A percentile compares a stretch with the other conserved stretches of the same genome.
phyloP scores from a whole-genome alignment of 1,140 invertebrate species.

The Melitaea cinxia region DNA sequence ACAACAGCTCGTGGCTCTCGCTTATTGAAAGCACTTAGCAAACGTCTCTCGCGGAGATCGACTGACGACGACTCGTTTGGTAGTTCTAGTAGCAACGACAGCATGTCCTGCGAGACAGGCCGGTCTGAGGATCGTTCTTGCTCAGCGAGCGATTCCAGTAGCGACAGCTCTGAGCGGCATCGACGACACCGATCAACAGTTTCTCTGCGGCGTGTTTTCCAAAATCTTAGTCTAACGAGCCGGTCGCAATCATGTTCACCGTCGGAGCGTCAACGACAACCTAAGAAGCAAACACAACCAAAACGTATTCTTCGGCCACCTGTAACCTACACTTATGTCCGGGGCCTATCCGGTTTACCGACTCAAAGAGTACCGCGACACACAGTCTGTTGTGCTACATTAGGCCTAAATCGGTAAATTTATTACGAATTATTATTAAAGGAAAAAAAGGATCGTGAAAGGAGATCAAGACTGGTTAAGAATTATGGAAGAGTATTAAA shows the following conservation, averaged over 20 bases:
- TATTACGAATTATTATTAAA: slow-evolving; percentile 25
- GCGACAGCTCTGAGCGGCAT: slow-evolving; percentile 80
- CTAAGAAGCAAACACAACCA: slow-evolving; percentile 84
- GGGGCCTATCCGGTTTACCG: slow-evolving; percentile 89
- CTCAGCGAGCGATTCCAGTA: slow-evolving; percentile 84
- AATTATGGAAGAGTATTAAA: slow-evolving; percentile 61
- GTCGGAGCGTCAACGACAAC: slow-evolving; percentile 72
- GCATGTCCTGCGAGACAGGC: slow-evolving; percentile 69
- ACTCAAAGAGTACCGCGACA: slow-evolving; percentile 88
- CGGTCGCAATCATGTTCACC: slow-evolving; percentile 84
- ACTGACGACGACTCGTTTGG: slow-evolving; percentile 82
- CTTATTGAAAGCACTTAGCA: slow-evolving; percentile 84
- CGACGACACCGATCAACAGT: slow-evolving; percentile 85
- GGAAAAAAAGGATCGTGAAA: slow-evolving; percentile 40
- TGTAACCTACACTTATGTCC: slow-evolving; percentile 89
- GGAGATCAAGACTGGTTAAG: slow-evolving; percentile 75
- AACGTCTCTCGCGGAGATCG: slow-evolving; percentile 80
- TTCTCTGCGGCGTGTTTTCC: slow-evolving; percentile 87
- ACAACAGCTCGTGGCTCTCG: slow-evolving; percentile 81
- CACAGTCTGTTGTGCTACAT: slow-evolving; percentile 56
- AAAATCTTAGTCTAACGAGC: slow-evolving; percentile 84
- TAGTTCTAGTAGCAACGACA: slow-evolving; percentile 83
- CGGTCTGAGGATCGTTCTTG: slow-evolving; percentile 71
- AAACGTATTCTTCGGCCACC: slow-evolving; percentile 88
- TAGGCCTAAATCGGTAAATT: slow-evolving; percentile 67